phyloP scores from a whole-genome alignment of 2,888 invertebrate genomes.

The Spicauda simplicius region DNA sequence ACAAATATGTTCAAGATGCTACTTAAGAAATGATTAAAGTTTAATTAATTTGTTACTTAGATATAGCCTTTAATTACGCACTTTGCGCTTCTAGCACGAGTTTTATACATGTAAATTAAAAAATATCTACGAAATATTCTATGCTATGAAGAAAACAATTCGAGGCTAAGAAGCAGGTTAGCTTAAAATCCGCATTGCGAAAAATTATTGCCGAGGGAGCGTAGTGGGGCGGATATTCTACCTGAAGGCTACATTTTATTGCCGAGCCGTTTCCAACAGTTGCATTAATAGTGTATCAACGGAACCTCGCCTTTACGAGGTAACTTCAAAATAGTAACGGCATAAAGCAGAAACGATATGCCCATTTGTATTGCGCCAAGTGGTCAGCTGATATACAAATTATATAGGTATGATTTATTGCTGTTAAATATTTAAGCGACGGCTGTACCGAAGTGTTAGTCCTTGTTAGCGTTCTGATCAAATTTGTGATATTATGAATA shows the following conservation, averaged over 20 bases:
- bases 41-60: too few species aligned
- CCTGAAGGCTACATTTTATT: constrained; percentile 81
- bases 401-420: too few species aligned
- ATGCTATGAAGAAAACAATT: constrained; percentile 45
- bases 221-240: constrained; percentile 74
- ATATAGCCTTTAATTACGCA: too few species aligned
- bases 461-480: too few species aligned
- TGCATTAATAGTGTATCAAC: constrained; percentile 83
- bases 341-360: too few species aligned
- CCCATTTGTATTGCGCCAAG: too few species aligned
- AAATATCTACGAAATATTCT: constrained; percentile 5
- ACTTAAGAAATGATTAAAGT: too few species aligned
- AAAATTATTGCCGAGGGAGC: constrained; percentile 76
- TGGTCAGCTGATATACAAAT: too few species aligned
- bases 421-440: too few species aligned
- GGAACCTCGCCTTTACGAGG: constrained; percentile 67
- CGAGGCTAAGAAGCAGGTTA: constrained; percentile 48
- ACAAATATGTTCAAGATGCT: too few species aligned
- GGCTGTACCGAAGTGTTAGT: too few species aligned
- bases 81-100: background rate
- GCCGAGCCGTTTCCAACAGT: constrained; percentile 80
- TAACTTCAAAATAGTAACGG: background rate
- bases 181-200: constrained; percentile 79
- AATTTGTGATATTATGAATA: too few species aligned
- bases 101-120: background rate